phyloP scores from a whole-genome alignment of 2,113 vertebrate genomes.

The Isichthys henryi region DNA sequence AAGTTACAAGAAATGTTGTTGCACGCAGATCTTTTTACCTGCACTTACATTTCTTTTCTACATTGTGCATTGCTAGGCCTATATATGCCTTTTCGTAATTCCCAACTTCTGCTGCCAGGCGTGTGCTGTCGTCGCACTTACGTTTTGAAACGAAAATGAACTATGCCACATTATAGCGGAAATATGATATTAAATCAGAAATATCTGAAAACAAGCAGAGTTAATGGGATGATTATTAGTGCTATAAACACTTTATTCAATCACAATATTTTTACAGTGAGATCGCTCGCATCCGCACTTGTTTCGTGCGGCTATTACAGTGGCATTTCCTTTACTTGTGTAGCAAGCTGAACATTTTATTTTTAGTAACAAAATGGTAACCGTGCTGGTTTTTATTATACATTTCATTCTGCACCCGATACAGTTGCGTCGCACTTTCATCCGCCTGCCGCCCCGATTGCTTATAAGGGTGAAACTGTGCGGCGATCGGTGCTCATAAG shows the following conservation, averaged over 20 bases:
- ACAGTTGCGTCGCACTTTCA: neutral
- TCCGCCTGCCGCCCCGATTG: neutral
- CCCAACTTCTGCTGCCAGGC: neutral
- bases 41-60: neutral
- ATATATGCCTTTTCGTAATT: constrained; percentile 10
- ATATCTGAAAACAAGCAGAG: neutral
- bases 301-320: neutral
- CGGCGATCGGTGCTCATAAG: constrained; percentile 4
- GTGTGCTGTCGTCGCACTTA: neutral
- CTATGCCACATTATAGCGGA: neutral
- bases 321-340: constrained; percentile 9
- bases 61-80: constrained; percentile 10
- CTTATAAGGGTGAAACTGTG: neutral
- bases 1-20: neutral
- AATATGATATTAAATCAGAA: neutral
- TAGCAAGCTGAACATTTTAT: constrained; percentile 26
- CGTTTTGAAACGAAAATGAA: neutral
- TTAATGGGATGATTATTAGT: neutral
- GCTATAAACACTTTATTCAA: neutral
- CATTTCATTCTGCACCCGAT: neutral
- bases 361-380: constrained; percentile 34
- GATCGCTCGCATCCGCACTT: neutral
- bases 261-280: neutral
- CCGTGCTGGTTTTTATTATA: constrained; percentile 18
- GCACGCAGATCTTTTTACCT: neutral